Percentiles rank a stretch among this genome's conserved stretches.
Evolutionary conservation across 2,888 invertebrate genomes (phyloP).

Genomic region (Hymenopus coronatus): DNA sequence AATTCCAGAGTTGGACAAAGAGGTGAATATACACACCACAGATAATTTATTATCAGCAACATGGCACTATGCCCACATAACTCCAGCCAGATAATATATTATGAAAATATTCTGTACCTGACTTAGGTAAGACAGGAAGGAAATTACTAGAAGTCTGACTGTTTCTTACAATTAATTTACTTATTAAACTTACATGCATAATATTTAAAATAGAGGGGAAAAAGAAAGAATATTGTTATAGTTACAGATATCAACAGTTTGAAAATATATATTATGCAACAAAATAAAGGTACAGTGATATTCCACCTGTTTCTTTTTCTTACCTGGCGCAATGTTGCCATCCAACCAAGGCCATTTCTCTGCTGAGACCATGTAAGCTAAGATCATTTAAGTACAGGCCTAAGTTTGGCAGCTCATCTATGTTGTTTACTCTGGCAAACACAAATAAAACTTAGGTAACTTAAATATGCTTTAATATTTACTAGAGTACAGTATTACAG

Average conservation of each 20-base stretch:
- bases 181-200: neutral
- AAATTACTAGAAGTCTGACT: too few relatives aligned
- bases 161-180: too few relatives aligned
- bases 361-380: conserved; percentile 79
- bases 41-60: too few relatives aligned
- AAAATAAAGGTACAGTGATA: conserved; percentile 15
- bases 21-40: too few relatives aligned
- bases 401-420: conserved; percentile 77
- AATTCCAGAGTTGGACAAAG: too few relatives aligned
- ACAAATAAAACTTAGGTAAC: neutral
- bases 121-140: too few relatives aligned
- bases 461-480: too few relatives aligned
- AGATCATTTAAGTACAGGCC: conserved; percentile 79
- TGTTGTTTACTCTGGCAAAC: conserved; percentile 67
- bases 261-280: neutral
- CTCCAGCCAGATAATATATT: too few relatives aligned
- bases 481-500: too few relatives aligned
- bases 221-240: neutral
- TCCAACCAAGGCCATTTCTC: conserved; percentile 77
- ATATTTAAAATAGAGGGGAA: too few relatives aligned
- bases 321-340: conserved; percentile 32
- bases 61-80: too few relatives aligned
- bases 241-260: neutral
- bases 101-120: too few relatives aligned
- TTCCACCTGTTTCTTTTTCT: neutral